Percentiles rank a stretch among this genome's conserved stretches.
These are phyloP conservation scores for Pristis pectinata DNA, from an alignment of 2,797 vertebrate genomes.

Conservation along the genomic window DNA sequence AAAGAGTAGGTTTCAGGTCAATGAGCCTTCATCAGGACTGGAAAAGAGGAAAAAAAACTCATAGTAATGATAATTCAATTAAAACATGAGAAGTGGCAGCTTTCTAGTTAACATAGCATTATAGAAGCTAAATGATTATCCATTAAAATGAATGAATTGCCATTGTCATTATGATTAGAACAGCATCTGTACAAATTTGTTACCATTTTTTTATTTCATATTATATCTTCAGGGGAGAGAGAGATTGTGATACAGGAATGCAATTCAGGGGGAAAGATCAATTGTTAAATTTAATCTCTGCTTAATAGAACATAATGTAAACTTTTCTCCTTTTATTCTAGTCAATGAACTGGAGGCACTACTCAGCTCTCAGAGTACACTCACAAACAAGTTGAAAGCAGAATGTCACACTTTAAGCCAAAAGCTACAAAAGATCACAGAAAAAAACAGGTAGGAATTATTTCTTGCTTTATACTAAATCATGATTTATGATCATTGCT, in stretches of 20 bases:
- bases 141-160: background rate
- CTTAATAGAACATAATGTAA: background rate
- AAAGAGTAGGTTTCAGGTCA: too few relatives aligned
- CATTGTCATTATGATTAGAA: background rate
- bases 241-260: background rate
- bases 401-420: slow-evolving; percentile 68
- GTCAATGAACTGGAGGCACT: slow-evolving; percentile 72
- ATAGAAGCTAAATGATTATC: background rate
- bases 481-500: background rate
- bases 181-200: background rate
- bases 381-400: slow-evolving; percentile 78
- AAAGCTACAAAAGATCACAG: slow-evolving; percentile 68
- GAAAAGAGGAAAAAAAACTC: too few relatives aligned
- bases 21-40: too few relatives aligned
- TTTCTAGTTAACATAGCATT: background rate
- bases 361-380: slow-evolving; percentile 76
- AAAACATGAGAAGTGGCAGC: background rate
- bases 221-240: background rate
- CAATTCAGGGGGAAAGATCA: background rate
- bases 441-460: slow-evolving; percentile 68
- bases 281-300: background rate
- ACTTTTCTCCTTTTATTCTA: slow-evolving; percentile 54
- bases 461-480: background rate
- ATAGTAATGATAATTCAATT: background rate
- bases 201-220: background rate